Evolutionary conservation across 2,113 vertebrate species (phyloP), one percentile per base, ranked within the genome.

Genomic region (Chaetorhynchus papuensis): DNA sequence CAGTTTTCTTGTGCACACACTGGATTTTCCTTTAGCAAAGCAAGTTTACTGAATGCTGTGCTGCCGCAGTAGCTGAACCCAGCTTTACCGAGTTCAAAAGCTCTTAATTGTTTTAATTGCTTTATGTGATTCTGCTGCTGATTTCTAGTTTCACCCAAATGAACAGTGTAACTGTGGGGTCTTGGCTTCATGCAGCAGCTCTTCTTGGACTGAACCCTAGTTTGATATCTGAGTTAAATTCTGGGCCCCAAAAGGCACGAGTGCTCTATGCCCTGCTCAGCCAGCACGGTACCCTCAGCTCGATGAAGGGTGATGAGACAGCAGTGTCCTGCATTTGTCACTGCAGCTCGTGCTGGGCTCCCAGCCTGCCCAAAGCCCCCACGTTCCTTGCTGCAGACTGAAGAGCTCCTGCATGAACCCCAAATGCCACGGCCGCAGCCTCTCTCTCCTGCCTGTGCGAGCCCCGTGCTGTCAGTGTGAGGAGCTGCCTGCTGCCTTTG

Each of bases 1-100:
- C 16, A 20, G 9, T 10, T 5, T 22, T 49, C 16, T 61, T 71
- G 27, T 27, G 41, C 52, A 53, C 35, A n/a, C 39, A 8, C 61
- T 81, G 64, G 21, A 18, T 96, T 96, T 97, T 93, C 90, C 90
- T 94, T 96, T 96, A 95, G 83, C 96, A 90, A 92, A 96, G 69
- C 76, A 68, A 52, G 47, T 37, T 61, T 85, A 37, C 56, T 33
- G 69, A 84, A 60, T 33, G 90, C 80, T 75, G 15, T 75, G 81
- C 89, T 96, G 60, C 81, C 2, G 21, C 82, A 54, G 16, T 30
- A 80, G 85, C 90, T 74, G 83, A 86, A 56, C 60, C 37, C 17
- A 24, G 28, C 53, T 77, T n/a, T 13, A 47, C 56, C 2, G 1
- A 75, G 56, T 71, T 31, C 59, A 54, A 49, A 94, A 82, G 63